Conservation (phyloP, 2,113 vertebrate species). For the Gymnorhina tibicen region DNA sequence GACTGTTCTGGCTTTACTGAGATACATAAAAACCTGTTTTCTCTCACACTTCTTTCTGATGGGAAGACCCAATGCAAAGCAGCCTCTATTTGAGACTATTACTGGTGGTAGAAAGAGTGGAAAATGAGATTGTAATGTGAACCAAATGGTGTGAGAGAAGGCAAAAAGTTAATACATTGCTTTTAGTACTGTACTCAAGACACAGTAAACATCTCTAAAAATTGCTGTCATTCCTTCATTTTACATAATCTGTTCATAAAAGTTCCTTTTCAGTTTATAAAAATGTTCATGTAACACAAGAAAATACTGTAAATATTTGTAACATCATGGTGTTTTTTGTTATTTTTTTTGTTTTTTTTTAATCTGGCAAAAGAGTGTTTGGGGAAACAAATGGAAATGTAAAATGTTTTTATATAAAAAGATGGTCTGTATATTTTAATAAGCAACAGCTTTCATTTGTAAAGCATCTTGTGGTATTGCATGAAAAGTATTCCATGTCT, state of each 20-base stretch:
- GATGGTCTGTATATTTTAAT: conserved; percentile 84
- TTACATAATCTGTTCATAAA: conserved; percentile 61
- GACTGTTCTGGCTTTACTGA: conserved; percentile 56
- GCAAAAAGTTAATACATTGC: conserved; percentile 2
- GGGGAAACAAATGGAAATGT: conserved; percentile 77
- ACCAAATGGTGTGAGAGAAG: conserved; percentile 37
- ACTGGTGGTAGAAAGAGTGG: conserved; percentile 30
- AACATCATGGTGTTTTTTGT: conserved; percentile 44
- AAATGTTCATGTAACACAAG: conserved; percentile 71
- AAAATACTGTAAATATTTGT: conserved; percentile 81
- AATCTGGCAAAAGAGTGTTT: conserved; percentile 66
- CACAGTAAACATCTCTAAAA: conserved; percentile 31
- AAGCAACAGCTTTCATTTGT: conserved; percentile 82
- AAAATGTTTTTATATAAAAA: conserved; percentile 79
- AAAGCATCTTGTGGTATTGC: conserved; percentile 73
- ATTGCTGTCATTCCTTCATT: conserved; percentile 50
- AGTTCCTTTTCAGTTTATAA: conserved; percentile 67
- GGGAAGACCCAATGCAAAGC: conserved; percentile 38
- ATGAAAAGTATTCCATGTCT: conserved; percentile 72
- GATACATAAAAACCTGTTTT: conserved; percentile 27
- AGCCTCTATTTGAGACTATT: conserved; percentile 45
- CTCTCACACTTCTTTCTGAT: conserved; percentile 27
- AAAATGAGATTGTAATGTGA: conserved; percentile 44
- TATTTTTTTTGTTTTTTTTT: conserved; percentile 43
- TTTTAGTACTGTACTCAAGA: conserved; percentile 64